phyloP scores from a whole-genome alignment of 2,888 invertebrate species.

The Caradrina kadenii region DNA sequence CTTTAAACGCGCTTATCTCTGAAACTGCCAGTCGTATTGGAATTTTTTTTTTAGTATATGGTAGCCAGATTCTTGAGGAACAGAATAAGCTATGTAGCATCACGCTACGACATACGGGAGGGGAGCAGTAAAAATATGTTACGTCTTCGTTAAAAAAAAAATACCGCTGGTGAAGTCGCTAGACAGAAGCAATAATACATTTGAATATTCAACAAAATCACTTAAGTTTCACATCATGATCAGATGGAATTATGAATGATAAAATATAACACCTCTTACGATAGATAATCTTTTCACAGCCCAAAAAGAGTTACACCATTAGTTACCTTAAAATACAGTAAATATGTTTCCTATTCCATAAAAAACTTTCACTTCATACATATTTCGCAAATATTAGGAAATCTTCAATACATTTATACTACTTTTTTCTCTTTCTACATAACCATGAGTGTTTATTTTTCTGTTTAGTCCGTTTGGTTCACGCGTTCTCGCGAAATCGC shows the following conservation, averaged over 20 bases:
- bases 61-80: too few species aligned
- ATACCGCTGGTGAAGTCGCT: too few species aligned
- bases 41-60: too few species aligned
- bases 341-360: constrained; percentile 28
- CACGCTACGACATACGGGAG: too few species aligned
- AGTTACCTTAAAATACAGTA: constrained; percentile 21
- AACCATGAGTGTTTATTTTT: constrained; percentile 33
- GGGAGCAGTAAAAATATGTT: too few species aligned
- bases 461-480: constrained; percentile 41
- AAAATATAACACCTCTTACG: constrained; percentile 30
- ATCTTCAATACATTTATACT: constrained; percentile 7
- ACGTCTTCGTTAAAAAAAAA: too few species aligned
- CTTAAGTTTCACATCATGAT: constrained; percentile 7
- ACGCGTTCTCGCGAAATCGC: constrained; percentile 31
- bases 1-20: too few species aligned
- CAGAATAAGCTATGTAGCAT: too few species aligned
- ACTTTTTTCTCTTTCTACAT: constrained; percentile 28
- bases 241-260: constrained; percentile 3
- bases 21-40: too few species aligned
- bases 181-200: too few species aligned
- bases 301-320: constrained; percentile 23
- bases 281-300: constrained; percentile 27
- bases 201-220: not conserved
- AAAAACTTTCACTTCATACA: constrained; percentile 49
- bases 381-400: constrained; percentile 53